A percentile compares a stretch with the other conserved stretches of the same genome.
Evolutionary conservation across 2,888 invertebrate species (phyloP).

Genomic region (Phyllotreta cruciferae): DNA sequence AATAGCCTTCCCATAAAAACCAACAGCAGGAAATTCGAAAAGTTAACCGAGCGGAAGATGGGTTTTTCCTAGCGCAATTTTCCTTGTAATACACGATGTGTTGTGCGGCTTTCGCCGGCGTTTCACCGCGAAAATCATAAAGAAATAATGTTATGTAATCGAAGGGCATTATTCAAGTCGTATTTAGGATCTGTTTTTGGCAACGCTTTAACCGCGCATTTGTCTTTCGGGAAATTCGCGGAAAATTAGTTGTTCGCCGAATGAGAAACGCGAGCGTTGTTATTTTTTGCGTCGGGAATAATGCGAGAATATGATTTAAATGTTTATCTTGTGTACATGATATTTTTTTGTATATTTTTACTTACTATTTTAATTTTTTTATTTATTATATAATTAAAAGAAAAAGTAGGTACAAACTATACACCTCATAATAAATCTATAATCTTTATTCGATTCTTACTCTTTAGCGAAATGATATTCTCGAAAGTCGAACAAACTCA

Average conservation of each 20-base stretch:
- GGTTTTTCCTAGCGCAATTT: conserved; percentile 53
- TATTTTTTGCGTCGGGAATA: neutral
- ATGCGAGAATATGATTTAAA: conserved; percentile 27
- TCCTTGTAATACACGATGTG: conserved; percentile 54
- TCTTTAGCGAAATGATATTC: too few species aligned
- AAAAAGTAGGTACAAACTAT: too few species aligned
- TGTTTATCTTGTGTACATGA: conserved; percentile 5
- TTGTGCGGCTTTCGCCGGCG: conserved; percentile 30
- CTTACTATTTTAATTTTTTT: too few species aligned
- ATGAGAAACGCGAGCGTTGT: conserved; percentile 20
- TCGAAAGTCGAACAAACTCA: neutral
- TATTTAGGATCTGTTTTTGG: conserved; percentile 35
- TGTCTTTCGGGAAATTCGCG: conserved; percentile 32
- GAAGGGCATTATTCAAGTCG: conserved; percentile 36
- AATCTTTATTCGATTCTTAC: too few species aligned
- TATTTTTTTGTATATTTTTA: too few species aligned
- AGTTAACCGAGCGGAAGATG: conserved; percentile 55
- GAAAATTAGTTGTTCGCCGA: conserved; percentile 35
- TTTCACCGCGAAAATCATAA: conserved; percentile 35
- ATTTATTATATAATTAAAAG: too few species aligned
- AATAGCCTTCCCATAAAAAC: conserved; percentile 53
- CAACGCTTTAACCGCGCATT: conserved; percentile 35
- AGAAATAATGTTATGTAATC: conserved; percentile 38
- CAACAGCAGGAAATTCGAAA: conserved; percentile 52
- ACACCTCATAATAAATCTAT: too few species aligned